Base-by-base conservation (phyloP, 2,113 vertebrate species). In the Pongo pygmaeus region DNA sequence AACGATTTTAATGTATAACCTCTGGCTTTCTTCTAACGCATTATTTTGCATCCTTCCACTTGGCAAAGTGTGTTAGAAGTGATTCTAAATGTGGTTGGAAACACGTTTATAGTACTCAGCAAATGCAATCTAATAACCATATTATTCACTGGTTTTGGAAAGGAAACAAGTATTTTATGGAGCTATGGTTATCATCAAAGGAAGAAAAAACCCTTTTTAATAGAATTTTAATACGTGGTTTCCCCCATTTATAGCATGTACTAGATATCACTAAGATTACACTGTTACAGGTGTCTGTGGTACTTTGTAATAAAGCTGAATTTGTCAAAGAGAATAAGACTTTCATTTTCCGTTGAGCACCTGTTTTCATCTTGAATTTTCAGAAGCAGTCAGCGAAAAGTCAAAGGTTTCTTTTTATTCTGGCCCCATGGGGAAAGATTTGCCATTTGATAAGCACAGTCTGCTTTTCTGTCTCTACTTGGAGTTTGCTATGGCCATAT, bases 1-100 rank as follows among this genome's bases (percentile, higher is more conserved):
- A 96, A 78, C n/a, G 95, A 93, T 97, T 98, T 96, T 93, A 81
- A 95, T 94, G 8, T 92, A 48, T 97, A 98, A 96, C 89, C 88
- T 95, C 78, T 97, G 91, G 85, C 2, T 50, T 97, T 98, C 96
- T 93, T 95, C 84, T 88, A 91, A 32, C 16, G 61, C 92, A 97
- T 23, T 97, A 75, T 96, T 95, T 83, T 98, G 25, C 93, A 89
- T 98, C 64, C 10, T 95, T 97, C 94, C 91, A 86, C 79, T 95
- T 20, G 86, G 12, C 35, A 80, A 84, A 84, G 93, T n/a, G 38
- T 78, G 79, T 38, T 84, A 67, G 27, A 70, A 96, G 55, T 0
- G 2, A 59, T 94, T 92, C 67, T 91, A 32, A 64, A 64, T 32
- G 35, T 61, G 22, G 17, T 91, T 95, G 57, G 32, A 93, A 86